A percentile compares a stretch with the other conserved stretches of the same genome.
phyloP scores from a whole-genome alignment of 2,888 invertebrate genomes.

The Poecilobothrus nobilitatus region DNA sequence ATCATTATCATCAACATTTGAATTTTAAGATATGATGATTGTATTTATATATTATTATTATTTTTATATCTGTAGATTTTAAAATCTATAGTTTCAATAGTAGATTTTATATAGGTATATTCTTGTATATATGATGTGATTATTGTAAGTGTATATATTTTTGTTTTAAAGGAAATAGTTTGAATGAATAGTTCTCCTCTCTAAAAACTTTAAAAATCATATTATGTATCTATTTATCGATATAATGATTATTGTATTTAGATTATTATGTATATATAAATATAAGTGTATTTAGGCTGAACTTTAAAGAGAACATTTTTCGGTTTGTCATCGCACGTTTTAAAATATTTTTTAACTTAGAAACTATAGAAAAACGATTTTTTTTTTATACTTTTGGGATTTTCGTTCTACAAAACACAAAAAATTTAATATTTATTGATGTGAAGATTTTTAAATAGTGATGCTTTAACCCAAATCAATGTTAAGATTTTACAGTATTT shows the following conservation, averaged over 20 bases:
- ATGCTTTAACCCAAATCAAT: not conserved
- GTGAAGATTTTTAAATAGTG: not conserved
- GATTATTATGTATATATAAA: no score
- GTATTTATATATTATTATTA: no score
- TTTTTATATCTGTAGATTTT: no score
- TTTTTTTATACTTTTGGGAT: not conserved
- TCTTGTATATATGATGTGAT: not conserved
- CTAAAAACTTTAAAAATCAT: no score
- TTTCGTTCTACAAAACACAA: no score
- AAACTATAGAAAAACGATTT: not conserved
- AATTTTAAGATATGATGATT: no score
- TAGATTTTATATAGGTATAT: not conserved
- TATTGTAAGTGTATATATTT: not conserved
- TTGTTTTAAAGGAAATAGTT: not conserved
- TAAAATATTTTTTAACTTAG: not conserved
- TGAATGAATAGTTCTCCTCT: not conserved
- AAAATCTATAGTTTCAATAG: no score
- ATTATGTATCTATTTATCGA: not conserved
- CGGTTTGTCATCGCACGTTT: not conserved
- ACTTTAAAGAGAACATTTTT: not conserved
- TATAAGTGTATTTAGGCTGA: no score
- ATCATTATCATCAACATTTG: no score
- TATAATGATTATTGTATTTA: no score
- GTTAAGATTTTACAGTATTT: not conserved
- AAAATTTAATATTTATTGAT: conserved; percentile 1